These are phyloP conservation scores for Stictonetta naevosa DNA, from an alignment of 2,113 vertebrate species.

Conservation along the genomic window DNA sequence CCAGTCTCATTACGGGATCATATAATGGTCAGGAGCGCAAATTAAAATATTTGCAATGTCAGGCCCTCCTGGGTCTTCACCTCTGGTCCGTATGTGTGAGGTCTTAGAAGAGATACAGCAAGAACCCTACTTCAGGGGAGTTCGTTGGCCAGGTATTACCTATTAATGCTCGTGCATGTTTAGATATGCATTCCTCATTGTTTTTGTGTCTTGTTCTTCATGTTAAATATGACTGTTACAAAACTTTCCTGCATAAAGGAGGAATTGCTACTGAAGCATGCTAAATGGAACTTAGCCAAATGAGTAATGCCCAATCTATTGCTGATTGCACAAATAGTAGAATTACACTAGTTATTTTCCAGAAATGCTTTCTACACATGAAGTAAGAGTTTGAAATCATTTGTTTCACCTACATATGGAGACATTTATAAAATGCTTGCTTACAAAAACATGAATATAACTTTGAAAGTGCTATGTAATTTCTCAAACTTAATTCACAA, in stretches of 20 bases:
- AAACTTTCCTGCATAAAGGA: not conserved
- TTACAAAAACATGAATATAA: not conserved
- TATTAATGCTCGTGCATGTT: not conserved
- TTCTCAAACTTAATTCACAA: not conserved
- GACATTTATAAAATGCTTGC: not conserved
- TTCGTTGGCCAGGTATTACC: not conserved
- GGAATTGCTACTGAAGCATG: not conserved
- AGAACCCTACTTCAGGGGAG: not conserved
- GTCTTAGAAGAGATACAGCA: not conserved
- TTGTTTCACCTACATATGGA: not conserved
- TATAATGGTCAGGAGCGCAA: not conserved
- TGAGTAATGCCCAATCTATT: not conserved
- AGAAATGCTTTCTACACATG: not conserved
- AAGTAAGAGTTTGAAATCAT: not conserved
- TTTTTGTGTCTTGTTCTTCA: not conserved
- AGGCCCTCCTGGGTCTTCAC: not conserved
- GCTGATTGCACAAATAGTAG: not conserved
- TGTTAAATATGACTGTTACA: not conserved
- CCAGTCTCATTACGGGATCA: not conserved
- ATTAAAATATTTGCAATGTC: not conserved
- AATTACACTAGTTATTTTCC: not conserved
- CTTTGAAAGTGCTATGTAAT: not conserved
- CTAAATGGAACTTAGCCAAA: not conserved
- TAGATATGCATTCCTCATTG: not conserved
- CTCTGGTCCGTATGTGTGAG: not conserved